phyloP scores from a whole-genome alignment of 2,888 invertebrate genomes.

The Cyaniris semiargus region DNA sequence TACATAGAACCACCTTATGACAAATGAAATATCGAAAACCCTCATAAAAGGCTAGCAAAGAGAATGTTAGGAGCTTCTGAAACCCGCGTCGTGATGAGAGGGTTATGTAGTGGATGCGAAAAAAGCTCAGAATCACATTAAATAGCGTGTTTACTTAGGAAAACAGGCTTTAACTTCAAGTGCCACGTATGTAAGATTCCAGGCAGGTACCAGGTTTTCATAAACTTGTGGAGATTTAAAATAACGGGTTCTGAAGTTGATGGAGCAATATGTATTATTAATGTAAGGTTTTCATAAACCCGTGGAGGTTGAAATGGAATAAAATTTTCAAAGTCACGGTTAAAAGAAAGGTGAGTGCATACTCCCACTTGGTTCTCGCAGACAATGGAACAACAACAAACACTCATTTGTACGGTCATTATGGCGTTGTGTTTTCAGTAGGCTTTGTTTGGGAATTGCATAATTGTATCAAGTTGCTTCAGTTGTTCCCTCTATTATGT shows the following conservation, averaged over 20 bases:
- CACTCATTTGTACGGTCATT: slow-evolving; percentile 13
- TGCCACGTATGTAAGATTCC: too few species aligned
- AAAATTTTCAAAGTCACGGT: slow-evolving; percentile 9
- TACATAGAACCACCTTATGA: too few species aligned
- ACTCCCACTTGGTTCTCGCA: not conserved
- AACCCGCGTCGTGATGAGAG: too few species aligned
- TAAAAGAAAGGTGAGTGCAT: not conserved
- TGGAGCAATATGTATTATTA: not conserved
- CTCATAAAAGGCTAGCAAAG: too few species aligned
- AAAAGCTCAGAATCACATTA: too few species aligned
- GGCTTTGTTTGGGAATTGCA: slow-evolving; percentile 8
- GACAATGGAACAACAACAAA: slow-evolving; percentile 26
- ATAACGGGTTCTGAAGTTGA: not conserved
- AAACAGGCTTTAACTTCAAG: too few species aligned
- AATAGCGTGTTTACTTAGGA: too few species aligned
- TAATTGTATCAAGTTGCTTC: slow-evolving; percentile 4
- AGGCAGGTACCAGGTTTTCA: too few species aligned
- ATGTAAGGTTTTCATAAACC: not conserved
- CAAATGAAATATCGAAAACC: too few species aligned
- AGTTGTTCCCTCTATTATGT: not conserved
- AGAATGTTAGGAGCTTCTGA: too few species aligned
- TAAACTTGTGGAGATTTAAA: not conserved
- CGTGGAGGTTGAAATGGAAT: not conserved
- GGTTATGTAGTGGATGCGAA: too few species aligned
- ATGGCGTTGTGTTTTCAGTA: slow-evolving; percentile 10